A percentile compares a stretch with the other conserved stretches of the same genome.
Conservation (phyloP, 2,113 vertebrate genomes). For the Ammodytes dubius region DNA sequence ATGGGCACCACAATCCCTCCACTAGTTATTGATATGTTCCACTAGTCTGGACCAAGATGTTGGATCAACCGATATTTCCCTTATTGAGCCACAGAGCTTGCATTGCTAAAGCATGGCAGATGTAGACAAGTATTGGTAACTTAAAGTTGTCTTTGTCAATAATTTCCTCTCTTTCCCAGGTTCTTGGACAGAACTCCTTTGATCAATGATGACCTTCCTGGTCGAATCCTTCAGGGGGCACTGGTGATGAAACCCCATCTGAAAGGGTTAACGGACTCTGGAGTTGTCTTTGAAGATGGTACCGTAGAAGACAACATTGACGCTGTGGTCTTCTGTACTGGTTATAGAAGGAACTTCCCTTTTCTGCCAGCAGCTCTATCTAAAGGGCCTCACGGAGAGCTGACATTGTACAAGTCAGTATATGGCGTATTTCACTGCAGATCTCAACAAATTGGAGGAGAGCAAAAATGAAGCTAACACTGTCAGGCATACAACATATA, state of each 20-base stretch:
- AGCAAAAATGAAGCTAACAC: too few species aligned
- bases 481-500: too few species aligned
- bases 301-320: constrained; percentile 89
- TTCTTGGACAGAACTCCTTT: constrained; percentile 75
- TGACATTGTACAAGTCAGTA: constrained; percentile 86
- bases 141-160: too few species aligned
- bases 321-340: constrained; percentile 90
- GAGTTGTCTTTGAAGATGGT: constrained; percentile 90
- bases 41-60: too few species aligned
- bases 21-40: too few species aligned
- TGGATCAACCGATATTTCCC: too few species aligned
- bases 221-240: constrained; percentile 87
- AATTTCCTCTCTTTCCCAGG: constrained; percentile 68
- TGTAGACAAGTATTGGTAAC: too few species aligned
- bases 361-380: constrained; percentile 85
- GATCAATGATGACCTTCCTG: constrained; percentile 90
- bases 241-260: constrained; percentile 88
- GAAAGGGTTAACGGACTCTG: constrained; percentile 83
- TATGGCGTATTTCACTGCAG: neutral
- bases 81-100: too few species aligned
- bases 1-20: neutral
- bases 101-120: too few species aligned
- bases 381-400: constrained; percentile 80
- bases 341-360: constrained; percentile 87
- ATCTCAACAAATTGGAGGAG: too few species aligned